These are phyloP conservation scores for Passerina amoena DNA, from an alignment of 2,113 vertebrate species.

Conservation along the genomic window DNA sequence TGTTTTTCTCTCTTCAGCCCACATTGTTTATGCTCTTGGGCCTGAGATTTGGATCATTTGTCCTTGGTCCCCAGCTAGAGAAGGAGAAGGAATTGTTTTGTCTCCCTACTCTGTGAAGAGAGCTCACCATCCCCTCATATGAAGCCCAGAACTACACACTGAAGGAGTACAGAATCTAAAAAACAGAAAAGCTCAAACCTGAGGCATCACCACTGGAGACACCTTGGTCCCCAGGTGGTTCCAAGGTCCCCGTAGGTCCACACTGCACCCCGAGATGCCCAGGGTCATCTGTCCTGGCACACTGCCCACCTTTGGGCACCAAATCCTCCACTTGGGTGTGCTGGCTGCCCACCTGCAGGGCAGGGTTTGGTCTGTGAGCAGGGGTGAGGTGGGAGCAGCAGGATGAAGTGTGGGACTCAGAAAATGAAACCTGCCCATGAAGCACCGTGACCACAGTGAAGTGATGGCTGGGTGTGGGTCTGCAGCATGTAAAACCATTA, in stretches of 20 bases:
- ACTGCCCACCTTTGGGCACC: neutral
- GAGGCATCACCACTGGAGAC: neutral
- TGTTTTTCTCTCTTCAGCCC: neutral
- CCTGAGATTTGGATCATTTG: neutral
- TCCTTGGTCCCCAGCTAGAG: neutral
- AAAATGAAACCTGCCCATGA: neutral
- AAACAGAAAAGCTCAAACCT: neutral
- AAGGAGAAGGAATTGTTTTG: neutral
- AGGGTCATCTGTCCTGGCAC: fast-evolving
- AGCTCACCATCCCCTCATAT: neutral
- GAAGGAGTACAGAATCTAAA: neutral
- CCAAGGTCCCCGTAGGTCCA: fast-evolving
- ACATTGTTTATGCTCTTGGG: neutral
- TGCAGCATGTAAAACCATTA: fast-evolving
- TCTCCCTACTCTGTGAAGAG: neutral
- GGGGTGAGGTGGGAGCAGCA: neutral
- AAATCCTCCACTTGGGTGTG: fast-evolving
- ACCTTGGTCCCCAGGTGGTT: fast-evolving
- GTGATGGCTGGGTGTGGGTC: fast-evolving
- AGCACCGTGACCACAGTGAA: neutral
- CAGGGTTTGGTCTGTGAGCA: neutral
- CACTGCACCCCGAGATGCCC: fast-evolving
- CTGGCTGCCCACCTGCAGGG: fast-evolving
- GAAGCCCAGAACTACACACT: neutral
- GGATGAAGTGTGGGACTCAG: neutral